phyloP scores from a whole-genome alignment of 2,888 invertebrate species.

The Onthophagus sagittarius region DNA sequence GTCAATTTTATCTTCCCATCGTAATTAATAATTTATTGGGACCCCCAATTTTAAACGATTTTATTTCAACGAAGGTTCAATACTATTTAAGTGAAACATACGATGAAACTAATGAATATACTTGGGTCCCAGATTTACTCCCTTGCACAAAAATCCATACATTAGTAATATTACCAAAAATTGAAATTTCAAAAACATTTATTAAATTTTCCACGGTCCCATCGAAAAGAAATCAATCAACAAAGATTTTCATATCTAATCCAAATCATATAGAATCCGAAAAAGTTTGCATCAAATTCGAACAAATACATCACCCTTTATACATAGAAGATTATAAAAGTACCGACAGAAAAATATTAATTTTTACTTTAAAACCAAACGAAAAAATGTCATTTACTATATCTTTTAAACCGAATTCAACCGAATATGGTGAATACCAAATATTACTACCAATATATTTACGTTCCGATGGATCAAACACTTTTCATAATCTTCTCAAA shows the following conservation, averaged over 20 bases:
- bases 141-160: conserved; percentile 3
- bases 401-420: neutral
- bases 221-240: neutral
- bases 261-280: neutral
- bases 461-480: neutral
- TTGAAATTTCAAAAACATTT: neutral
- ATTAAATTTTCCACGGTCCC: neutral
- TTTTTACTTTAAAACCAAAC: neutral
- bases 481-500: neutral
- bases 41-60: neutral
- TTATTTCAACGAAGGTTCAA: neutral
- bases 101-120: neutral
- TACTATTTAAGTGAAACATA: neutral
- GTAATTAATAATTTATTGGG: conserved; percentile 4
- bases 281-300: neutral
- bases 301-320: neutral
- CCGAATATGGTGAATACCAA: neutral
- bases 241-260: neutral
- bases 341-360: neutral
- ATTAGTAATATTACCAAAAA: neutral
- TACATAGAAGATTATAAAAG: neutral
- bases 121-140: neutral
- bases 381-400: neutral
- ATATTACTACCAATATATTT: neutral
- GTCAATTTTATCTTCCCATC: neutral